phyloP scores from a whole-genome alignment of 2,113 vertebrate genomes.

The Salvator merianae region DNA sequence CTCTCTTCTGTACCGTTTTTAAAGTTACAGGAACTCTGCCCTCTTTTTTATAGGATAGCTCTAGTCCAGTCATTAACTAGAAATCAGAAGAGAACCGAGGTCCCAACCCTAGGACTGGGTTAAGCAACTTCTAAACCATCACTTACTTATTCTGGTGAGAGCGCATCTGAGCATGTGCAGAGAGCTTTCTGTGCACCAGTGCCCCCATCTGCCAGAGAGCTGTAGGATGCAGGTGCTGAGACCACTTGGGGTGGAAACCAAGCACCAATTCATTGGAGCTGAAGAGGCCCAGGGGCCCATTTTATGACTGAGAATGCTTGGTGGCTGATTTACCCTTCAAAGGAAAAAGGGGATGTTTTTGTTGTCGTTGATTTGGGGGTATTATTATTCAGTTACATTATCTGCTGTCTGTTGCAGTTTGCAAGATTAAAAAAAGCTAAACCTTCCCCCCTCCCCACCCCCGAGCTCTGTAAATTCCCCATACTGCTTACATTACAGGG shows the following conservation, averaged over 20 bases:
- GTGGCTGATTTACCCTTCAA: too few relatives aligned
- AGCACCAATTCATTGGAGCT: not conserved
- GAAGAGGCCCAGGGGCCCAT: not conserved
- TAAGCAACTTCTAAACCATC: not conserved
- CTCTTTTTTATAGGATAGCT: too few relatives aligned
- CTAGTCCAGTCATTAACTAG: too few relatives aligned
- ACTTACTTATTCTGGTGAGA: not conserved
- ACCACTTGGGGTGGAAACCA: not conserved
- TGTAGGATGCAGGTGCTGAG: too few relatives aligned
- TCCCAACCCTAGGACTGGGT: too few relatives aligned
- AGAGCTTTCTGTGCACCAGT: not conserved
- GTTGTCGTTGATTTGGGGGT: too few relatives aligned
- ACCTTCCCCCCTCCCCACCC: not conserved
- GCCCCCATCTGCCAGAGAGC: not conserved
- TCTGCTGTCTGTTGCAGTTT: not conserved
- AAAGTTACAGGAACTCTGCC: too few relatives aligned
- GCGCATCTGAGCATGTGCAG: not conserved
- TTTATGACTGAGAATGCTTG: not conserved
- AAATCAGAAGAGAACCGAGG: too few relatives aligned
- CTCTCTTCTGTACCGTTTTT: too few relatives aligned
- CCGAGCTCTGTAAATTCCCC: not conserved
- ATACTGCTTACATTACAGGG: not conserved
- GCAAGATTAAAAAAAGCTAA: too few relatives aligned
- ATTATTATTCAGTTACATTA: not conserved
- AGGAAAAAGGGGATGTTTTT: not conserved